These are phyloP conservation scores for Nomada goodeniana DNA, from an alignment of 2,888 invertebrate species.

Conservation along the genomic window DNA sequence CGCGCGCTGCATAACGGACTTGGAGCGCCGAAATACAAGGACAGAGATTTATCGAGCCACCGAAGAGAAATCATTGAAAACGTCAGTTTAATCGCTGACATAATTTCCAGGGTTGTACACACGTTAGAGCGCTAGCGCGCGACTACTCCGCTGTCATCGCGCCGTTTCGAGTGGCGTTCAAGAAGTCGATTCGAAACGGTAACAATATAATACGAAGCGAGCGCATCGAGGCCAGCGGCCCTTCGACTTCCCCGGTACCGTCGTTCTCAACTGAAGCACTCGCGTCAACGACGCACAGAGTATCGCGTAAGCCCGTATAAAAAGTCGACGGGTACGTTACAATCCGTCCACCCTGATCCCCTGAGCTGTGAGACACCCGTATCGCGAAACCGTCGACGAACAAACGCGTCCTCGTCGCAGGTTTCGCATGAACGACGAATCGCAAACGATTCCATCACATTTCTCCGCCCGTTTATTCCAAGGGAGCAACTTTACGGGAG, in stretches of 20 bases:
- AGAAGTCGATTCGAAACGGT: neutral
- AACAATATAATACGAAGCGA: neutral
- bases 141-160: neutral
- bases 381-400: too few species aligned
- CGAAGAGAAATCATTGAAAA: too few species aligned
- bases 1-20: too few species aligned
- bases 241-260: neutral
- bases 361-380: too few species aligned
- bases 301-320: too few species aligned
- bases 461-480: constrained; percentile 5
- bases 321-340: too few species aligned
- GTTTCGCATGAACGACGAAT: too few species aligned
- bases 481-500: neutral
- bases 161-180: neutral
- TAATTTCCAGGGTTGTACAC: too few species aligned
- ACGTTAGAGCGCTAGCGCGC: neutral
- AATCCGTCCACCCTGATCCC: neutral
- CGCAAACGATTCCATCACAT: neutral
- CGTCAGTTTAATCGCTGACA: too few species aligned
- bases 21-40: too few species aligned
- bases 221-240: neutral
- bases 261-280: neutral
- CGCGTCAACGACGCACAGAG: neutral
- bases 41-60: too few species aligned
- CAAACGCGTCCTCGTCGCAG: too few species aligned